Evolutionary conservation across 2,888 invertebrate species (phyloP), one percentile per base, ranked within the genome.

Genomic region (Eledona agricola): DNA sequence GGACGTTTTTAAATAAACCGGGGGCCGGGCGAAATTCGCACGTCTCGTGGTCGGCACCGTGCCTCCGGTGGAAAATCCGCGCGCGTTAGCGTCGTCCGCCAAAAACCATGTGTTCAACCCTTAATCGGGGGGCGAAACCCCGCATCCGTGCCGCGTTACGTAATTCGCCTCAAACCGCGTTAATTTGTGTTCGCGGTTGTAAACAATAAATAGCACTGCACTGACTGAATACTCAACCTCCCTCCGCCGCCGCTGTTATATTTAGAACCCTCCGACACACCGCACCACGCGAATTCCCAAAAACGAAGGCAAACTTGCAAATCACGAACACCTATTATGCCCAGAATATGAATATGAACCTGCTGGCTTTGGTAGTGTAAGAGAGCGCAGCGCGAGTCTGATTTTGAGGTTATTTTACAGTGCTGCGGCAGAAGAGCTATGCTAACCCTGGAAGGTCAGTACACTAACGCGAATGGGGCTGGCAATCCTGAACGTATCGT

Each of bases 401-500:
- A 23, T 23, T 37, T 37, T 32, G 28, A 16, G 37, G 19, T 23
- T 38, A 20, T 34, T 26, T 59, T 60, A 3, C 71, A 84, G 84
- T 84, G 84, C 79, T 83, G 84, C 79, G 82, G 83, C 82, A 79
- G 79, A 65, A 78, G 79, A 79, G 81, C 82, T 72, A 85, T 85
- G 85, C 79, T 83, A 75, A 82, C 79, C 76, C 79, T 82, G 65
- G 84, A 84, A 64, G 83, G 82, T 64, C 83, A 83, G 77, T 83
- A 83, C 76, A 79, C 81, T 69, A 81, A 80, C 69, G 79, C 82
- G 62, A 84, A 84, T 71, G 84, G 83, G 45, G 79, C 82, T 40
- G 76, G 79, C 57, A 81, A 80, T 57, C 75, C 80, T 26, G 84
- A 84, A 65, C 80, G 82, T 73, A 87, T 99, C 60, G 96, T 92